Percentiles rank a stretch among this genome's conserved stretches.
Conservation (phyloP, 1,140 invertebrate genomes). For the Nebria ingens region DNA sequence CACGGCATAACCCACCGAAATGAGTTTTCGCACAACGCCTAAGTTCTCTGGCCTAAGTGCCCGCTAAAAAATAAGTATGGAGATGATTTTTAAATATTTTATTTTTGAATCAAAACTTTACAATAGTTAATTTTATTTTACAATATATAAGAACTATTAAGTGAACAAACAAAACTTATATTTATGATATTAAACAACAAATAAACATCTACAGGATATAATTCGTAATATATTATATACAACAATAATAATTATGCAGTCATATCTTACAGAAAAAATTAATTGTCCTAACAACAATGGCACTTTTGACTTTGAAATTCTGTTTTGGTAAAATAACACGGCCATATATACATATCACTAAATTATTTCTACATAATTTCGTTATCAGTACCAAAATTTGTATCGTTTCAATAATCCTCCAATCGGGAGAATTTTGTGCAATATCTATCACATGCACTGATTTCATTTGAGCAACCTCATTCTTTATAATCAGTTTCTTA, state of each 20-base stretch:
- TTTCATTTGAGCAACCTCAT: constrained; percentile 1
- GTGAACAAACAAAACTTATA: too few relatives aligned
- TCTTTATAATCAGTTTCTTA: too few relatives aligned
- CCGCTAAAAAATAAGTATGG: too few relatives aligned
- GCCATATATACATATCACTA: background rate
- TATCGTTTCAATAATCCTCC: constrained; percentile 1
- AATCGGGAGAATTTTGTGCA: background rate
- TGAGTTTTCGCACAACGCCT: too few relatives aligned
- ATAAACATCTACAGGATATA: background rate
- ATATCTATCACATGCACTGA: constrained; percentile 6
- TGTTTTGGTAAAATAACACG: constrained; percentile 4
- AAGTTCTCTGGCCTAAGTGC: too few relatives aligned
- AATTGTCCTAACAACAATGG: background rate
- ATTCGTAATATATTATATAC: constrained; percentile 3
- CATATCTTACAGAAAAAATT: constrained; percentile 7
- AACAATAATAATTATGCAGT: constrained; percentile 5
- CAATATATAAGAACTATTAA: too few relatives aligned
- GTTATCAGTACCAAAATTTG: constrained; percentile 3
- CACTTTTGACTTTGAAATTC: background rate
- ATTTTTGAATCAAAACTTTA: too few relatives aligned
- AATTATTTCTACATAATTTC: background rate
- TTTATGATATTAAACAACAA: background rate
- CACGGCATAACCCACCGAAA: too few relatives aligned
- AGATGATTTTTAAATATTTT: too few relatives aligned
- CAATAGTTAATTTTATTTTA: too few relatives aligned